A percentile compares a stretch with the other conserved stretches of the same genome.
Evolutionary conservation across 1,140 invertebrate species (phyloP).

Genomic region (Apis florea): DNA sequence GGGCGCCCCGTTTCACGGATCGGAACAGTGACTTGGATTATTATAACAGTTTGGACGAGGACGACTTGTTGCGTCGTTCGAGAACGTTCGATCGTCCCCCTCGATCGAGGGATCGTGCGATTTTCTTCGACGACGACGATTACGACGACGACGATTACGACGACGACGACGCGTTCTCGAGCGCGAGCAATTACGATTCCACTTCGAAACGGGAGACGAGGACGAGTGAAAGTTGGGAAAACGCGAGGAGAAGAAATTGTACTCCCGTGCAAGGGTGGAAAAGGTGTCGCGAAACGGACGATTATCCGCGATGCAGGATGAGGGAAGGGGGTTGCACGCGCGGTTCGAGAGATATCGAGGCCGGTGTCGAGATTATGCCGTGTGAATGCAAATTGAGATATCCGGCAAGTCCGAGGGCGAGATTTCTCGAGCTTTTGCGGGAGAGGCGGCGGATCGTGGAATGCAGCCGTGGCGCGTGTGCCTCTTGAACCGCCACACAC

Average conservation of each 20-base stretch:
- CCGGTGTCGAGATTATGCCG: slow-evolving; percentile 10
- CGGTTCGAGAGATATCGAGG: slow-evolving; percentile 17
- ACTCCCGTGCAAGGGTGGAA: neutral
- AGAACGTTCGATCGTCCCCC: neutral
- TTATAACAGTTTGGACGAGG: neutral
- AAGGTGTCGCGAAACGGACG: neutral
- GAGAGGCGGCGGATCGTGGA: slow-evolving; percentile 73
- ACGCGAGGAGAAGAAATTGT: neutral
- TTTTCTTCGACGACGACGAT: too few species aligned
- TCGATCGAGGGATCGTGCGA: neutral
- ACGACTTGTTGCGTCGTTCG: neutral
- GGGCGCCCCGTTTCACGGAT: neutral
- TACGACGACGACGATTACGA: neutral
- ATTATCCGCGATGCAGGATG: slow-evolving; percentile 12
- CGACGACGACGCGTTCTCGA: neutral
- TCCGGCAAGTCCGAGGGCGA: slow-evolving; percentile 69
- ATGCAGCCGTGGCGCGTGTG: slow-evolving; percentile 62
- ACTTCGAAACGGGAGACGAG: neutral
- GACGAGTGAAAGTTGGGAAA: neutral
- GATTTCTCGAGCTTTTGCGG: slow-evolving; percentile 70
- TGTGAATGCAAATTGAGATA: slow-evolving; percentile 66
- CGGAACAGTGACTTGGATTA: neutral
- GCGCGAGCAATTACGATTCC: neutral
- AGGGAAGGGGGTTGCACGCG: slow-evolving; percentile 2
- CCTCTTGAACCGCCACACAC: slow-evolving; percentile 57